phyloP scores from a whole-genome alignment of 2,888 invertebrate genomes.

The Lasius platythorax region DNA sequence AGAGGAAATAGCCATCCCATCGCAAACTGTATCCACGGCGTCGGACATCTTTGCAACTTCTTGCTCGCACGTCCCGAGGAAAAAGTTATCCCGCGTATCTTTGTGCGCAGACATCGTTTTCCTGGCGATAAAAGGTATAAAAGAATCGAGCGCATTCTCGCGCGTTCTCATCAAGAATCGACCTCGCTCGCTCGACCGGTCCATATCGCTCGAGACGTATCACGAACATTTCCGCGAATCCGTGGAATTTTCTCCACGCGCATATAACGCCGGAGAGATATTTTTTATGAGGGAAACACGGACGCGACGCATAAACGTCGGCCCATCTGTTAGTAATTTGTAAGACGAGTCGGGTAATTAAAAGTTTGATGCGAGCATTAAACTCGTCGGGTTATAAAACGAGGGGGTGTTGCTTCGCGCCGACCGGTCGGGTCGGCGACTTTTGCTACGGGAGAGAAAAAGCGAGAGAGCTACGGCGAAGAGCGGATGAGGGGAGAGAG shows the following conservation, averaged over 20 bases:
- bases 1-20: slow-evolving; percentile 41
- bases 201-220: background rate
- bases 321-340: slow-evolving; percentile 84
- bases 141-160: background rate
- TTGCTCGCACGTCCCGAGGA: slow-evolving; percentile 16
- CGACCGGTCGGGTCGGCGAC: slow-evolving; percentile 35
- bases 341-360: slow-evolving; percentile 84
- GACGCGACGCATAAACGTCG: slow-evolving; percentile 76
- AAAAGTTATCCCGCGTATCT: slow-evolving; percentile 22
- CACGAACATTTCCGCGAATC: background rate
- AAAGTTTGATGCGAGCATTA: slow-evolving; percentile 85
- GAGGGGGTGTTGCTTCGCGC: slow-evolving; percentile 39
- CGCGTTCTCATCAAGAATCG: slow-evolving; percentile 2
- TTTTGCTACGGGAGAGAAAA: slow-evolving; percentile 41
- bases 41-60: slow-evolving; percentile 60
- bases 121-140: slow-evolving; percentile 3
- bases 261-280: slow-evolving; percentile 24
- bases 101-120: slow-evolving; percentile 15
- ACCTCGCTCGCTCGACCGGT: background rate
- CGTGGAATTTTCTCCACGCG: slow-evolving; percentile 28
- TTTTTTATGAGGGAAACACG: slow-evolving; percentile 59
- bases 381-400: slow-evolving; percentile 84
- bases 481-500: slow-evolving; percentile 19
- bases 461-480: slow-evolving; percentile 21
- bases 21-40: slow-evolving; percentile 39